Conservation (phyloP, 2,113 vertebrate genomes). For the Amphiprion percula region DNA sequence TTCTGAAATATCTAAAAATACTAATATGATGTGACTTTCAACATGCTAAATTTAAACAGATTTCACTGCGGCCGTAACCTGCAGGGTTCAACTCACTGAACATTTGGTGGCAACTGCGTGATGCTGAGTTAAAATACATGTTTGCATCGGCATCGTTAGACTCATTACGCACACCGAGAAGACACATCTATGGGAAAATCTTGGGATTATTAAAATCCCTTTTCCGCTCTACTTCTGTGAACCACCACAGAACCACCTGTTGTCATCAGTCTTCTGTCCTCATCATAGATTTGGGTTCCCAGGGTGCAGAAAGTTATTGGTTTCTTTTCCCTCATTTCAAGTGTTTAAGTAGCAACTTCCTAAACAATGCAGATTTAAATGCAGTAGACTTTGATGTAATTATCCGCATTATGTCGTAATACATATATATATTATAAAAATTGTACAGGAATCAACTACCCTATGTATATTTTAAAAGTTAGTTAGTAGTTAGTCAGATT, state of each 20-base stretch:
- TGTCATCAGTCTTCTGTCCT: neutral
- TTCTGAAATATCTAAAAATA: neutral
- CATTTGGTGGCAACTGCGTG: neutral
- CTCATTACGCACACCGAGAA: conserved; percentile 2
- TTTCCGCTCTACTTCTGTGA: neutral
- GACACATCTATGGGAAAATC: neutral
- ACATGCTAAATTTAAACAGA: too few relatives aligned
- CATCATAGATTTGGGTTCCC: neutral
- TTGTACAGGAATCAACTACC: neutral
- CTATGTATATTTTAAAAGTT: neutral
- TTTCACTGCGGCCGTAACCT: too few relatives aligned
- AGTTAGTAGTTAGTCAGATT: too few relatives aligned
- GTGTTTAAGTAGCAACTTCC: neutral
- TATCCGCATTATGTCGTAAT: neutral
- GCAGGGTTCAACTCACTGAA: too few relatives aligned
- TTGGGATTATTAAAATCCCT: neutral
- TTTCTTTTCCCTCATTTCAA: neutral
- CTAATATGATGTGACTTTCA: too few relatives aligned
- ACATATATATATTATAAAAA: neutral
- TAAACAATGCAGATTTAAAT: neutral
- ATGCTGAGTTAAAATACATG: neutral
- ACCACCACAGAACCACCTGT: conserved; percentile 1
- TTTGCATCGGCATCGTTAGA: neutral
- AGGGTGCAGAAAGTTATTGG: neutral
- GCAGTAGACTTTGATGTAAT: neutral